Base-by-base conservation (phyloP, 2,797 vertebrate species). In the Dryobates pubescens region DNA sequence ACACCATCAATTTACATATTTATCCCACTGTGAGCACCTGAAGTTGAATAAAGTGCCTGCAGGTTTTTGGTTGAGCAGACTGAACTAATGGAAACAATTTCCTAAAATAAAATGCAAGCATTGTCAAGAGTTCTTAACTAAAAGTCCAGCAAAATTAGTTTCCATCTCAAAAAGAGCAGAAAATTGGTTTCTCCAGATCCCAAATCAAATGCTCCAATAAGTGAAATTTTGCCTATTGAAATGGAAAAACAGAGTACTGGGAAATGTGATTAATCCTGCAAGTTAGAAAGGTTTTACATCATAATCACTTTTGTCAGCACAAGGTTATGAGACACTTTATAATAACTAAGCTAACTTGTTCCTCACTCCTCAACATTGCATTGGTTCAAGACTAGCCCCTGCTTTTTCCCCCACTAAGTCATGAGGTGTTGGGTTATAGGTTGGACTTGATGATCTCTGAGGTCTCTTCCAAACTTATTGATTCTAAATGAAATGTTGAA, bases 11-110 rank as follows among this genome's bases (percentile, higher is more conserved):
- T 86, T 91, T 85, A 86, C 41, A 27, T 27, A 86, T 92, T 96
- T 93, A 93, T 93, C 61, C 69, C 64, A 62, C 51, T 86, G 69
- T 56, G 34, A 0, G 0, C 57, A 89, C 73, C 61, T 86, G 7
- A 86, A 82, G 36, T 77, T 68, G 77, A 88, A 94, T 76, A 10
- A 93, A 92, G 22, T 65, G 71, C 41, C n/a, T 91, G 71, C 36
- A 89, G 58, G 17, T 82, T 92, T 93, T 91, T 94, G 94, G 85
- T 74, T 95, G 85, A 96, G 71, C 29, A 91, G 79, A 88, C 58
- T 88, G 77, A 91, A 91, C 51, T 72, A 94, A 93, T 82, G 89
- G 91, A 93, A 95, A 93, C 80, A 84, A 92, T 93, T 91, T 93
- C 71, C 80, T 93, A 92, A 94, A 86, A 88, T 89, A 89, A 95